Conservation (phyloP, 2,888 invertebrate species). For the Venustoraphidia nigricollis region DNA sequence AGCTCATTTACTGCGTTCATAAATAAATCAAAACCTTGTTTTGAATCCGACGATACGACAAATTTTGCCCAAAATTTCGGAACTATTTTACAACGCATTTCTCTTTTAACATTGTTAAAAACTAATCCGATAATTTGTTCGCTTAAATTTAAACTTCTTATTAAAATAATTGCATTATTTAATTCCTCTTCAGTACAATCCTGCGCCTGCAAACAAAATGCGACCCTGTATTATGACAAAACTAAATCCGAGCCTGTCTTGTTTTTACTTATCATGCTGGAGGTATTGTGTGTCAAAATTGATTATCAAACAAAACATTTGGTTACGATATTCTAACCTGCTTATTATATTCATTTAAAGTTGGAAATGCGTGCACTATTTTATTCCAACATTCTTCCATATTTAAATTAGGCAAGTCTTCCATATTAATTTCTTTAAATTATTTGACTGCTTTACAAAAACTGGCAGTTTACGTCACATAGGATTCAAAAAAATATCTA, state of each 20-base stretch:
- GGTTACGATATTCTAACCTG: too few relatives aligned
- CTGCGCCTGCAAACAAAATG: conserved; percentile 11
- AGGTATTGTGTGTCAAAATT: too few relatives aligned
- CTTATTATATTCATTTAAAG: conserved; percentile 16
- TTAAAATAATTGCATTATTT: conserved; percentile 18
- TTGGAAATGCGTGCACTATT: conserved; percentile 20
- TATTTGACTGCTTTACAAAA: background rate
- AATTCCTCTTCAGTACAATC: conserved; percentile 25
- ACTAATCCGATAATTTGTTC: conserved; percentile 26
- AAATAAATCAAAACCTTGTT: conserved; percentile 46
- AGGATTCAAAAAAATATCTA: too few relatives aligned
- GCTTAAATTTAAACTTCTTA: conserved; percentile 21
- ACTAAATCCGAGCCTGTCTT: background rate
- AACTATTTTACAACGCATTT: conserved; percentile 40
- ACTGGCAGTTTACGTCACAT: too few relatives aligned
- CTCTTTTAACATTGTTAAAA: conserved; percentile 37
- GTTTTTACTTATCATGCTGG: too few relatives aligned
- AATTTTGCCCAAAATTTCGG: conserved; percentile 54
- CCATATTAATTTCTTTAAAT: background rate
- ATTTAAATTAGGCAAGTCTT: background rate
- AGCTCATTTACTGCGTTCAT: conserved; percentile 49
- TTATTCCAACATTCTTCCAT: conserved; percentile 14
- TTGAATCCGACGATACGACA: conserved; percentile 32
- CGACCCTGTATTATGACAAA: background rate
- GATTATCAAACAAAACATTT: too few relatives aligned